Evolutionary conservation across 2,888 invertebrate species (phyloP).

Genomic region (Tetranychus truncatus): DNA sequence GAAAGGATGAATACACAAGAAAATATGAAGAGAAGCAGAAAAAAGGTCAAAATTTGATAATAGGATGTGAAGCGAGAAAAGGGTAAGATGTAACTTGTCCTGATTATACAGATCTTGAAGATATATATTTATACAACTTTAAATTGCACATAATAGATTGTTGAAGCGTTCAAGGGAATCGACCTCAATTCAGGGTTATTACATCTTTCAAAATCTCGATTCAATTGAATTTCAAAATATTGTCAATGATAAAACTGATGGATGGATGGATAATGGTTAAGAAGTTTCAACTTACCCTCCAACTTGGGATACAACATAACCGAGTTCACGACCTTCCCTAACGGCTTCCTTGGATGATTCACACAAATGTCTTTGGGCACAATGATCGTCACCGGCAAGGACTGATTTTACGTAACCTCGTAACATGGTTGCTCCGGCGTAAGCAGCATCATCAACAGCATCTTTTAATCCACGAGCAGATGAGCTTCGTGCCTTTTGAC

Average conservation of each 20-base stretch:
- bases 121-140: neutral
- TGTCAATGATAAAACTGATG: neutral
- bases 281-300: conserved; percentile 55
- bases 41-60: neutral
- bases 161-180: neutral
- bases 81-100: neutral
- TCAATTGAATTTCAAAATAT: neutral
- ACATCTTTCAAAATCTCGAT: neutral
- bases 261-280: neutral
- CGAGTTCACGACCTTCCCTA: conserved; percentile 48
- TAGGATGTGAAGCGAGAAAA: neutral
- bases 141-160: neutral
- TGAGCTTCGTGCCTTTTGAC: conserved; percentile 63
- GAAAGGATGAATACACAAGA: neutral
- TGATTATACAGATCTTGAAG: neutral
- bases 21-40: neutral
- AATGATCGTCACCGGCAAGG: conserved; percentile 54
- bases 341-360: conserved; percentile 74
- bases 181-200: neutral
- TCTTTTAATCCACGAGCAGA: conserved; percentile 55
- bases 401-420: conserved; percentile 61
- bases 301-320: conserved; percentile 69
- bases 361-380: conserved; percentile 68
- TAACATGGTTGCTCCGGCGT: conserved; percentile 67
- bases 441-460: conserved; percentile 61